Base-by-base conservation (phyloP, 2,888 invertebrate genomes). In the Drosophila lacicola region DNA sequence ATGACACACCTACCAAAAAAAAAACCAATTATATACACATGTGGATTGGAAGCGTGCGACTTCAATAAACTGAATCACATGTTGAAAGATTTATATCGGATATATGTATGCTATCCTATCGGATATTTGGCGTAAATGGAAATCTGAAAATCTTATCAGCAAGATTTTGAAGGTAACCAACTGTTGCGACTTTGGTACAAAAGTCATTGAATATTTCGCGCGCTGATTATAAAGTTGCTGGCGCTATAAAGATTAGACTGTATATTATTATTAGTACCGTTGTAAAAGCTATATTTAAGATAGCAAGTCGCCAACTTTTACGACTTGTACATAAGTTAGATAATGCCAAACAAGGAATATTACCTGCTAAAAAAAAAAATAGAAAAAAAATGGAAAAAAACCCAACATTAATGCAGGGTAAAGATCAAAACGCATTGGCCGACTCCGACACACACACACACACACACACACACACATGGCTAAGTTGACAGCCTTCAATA, bases 231-330 rank as follows among this genome's bases (percentile, higher is more conserved):
- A 66, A 84, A 80, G 44, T 57, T 55, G 54, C 55, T 56, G 70
- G 44, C 25, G 34, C 58, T 72, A 86, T 83, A 88, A 83, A 88
- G 88, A 83, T 83, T 82, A 82, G 55, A 14, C 25, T 42, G 41
- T 67, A 79, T 82, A 79, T 74, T 70, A 75, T 58, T 74, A 71
- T 76, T 85, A 82, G 82, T 74, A 70, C 70, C 67, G 63, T 74
- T 85, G 83, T 83, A 83, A 83, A 83, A 54, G 77, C 57, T 77
- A 70, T 74, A 77, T 83, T 82, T 80, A 74, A 83, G 82, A 88
- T 83, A 82, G 82, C 88, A 58, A 60, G 34, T 54, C 42, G 58
- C 49, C 19, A n/a, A n/a, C 36, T 62, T 76, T 78, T 76, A 76
- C 55, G 61, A 45, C 62, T 9, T 42, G 66, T 62, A 41, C 55